Base-by-base conservation (phyloP, 1,140 invertebrate species). In the Trachelipus rathkii region DNA sequence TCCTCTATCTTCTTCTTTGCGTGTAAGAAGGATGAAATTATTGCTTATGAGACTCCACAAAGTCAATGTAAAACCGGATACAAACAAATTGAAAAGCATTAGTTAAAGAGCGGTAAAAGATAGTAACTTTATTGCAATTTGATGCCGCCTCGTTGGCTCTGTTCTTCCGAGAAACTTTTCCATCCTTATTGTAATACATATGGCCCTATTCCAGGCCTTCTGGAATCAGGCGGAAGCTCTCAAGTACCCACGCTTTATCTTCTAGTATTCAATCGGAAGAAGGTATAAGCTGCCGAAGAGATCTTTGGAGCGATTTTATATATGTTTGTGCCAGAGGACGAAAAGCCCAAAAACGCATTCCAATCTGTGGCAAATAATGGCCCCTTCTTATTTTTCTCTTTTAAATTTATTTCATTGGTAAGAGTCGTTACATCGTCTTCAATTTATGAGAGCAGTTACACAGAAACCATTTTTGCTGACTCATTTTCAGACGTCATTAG, bases 111-210 rank as follows among this genome's bases (percentile, higher is more conserved):
- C 50, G 50, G 76, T 69, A 78, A 78, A 73, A 78, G 72, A 78
- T 72, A 72, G 67, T 70, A 74, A 74, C 72, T 78, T 78, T 78
- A 74, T 77, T 77, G 76, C 76, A 50, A 74, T 74, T 78, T 78
- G 77, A 78, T 78, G 77, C 74, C 44, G 72, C 19, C 44, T 23
- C 21, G 67, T 72, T 71, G 67, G 68, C 77, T 71, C 68, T 74
- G 77, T 72, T 72, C 73, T 78, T 74, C 67, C 68, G 50, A 21
- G 73, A 69, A 69, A 78, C 71, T 78, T 78, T 78, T 73, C 73
- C 74, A 74, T 71, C 73, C 77, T 71, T 78, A 78, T 78, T 78
- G 77, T 78, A 77, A 77, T 77, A 74, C 76, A 74, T 78, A 78
- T 78, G 69, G 71, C 77, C 77, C 72, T 71, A 78, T 78, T 74